Evolutionary conservation across 2,113 vertebrate genomes (phyloP).

Genomic region (Diphyllodes magnificus): DNA sequence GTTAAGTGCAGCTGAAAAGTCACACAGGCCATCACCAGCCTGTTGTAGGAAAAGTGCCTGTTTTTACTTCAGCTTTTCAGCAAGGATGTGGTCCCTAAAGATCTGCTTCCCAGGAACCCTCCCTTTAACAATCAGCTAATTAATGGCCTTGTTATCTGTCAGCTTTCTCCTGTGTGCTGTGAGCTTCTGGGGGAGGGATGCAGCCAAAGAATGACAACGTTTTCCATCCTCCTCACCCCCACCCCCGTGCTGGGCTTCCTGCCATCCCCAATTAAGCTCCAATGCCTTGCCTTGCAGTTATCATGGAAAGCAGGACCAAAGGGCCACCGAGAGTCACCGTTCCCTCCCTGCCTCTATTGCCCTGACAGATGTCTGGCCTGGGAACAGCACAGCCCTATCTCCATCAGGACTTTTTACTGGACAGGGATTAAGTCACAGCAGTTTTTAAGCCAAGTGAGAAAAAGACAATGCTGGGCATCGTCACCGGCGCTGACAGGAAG

Average conservation of each 20-base stretch:
- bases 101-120: background rate
- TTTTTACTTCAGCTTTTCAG: background rate
- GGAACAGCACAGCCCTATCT: background rate
- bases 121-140: slow-evolving; percentile 29
- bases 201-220: background rate
- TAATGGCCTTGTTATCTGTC: slow-evolving; percentile 34
- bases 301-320: background rate
- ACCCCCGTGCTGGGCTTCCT: slow-evolving; percentile 7
- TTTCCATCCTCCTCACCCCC: background rate
- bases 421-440: slow-evolving; percentile 22
- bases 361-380: slow-evolving; percentile 43
- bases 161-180: background rate
- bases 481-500: background rate
- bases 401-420: background rate
- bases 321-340: background rate
- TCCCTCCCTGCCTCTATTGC: slow-evolving; percentile 37
- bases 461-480: slow-evolving; percentile 11
- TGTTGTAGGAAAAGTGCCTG: background rate
- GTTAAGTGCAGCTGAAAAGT: background rate
- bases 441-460: slow-evolving; percentile 28
- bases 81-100: background rate
- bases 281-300: background rate
- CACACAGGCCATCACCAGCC: background rate
- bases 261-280: slow-evolving; percentile 36
- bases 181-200: background rate